Evolutionary conservation across 2,797 vertebrate species (phyloP).

Genomic region (Benthosema pterotum): DNA sequence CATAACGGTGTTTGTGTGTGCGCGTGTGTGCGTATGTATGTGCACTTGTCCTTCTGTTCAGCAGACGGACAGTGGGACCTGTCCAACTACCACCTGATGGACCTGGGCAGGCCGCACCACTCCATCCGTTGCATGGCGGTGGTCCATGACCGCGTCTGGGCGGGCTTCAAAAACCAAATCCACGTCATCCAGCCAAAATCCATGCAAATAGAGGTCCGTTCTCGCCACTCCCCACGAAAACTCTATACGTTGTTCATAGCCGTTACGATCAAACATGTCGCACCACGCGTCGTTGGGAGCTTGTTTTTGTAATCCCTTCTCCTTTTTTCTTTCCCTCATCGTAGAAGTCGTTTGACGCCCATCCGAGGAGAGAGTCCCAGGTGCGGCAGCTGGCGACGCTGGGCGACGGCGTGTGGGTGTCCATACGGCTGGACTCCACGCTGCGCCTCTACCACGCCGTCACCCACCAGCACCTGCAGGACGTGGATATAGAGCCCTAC

Average conservation of each 20-base stretch:
- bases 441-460: constrained; percentile 94
- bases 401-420: constrained; percentile 97
- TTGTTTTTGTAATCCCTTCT: neutral
- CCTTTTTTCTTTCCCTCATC: neutral
- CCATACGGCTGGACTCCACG: constrained; percentile 94
- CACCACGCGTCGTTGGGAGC: too few species aligned
- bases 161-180: constrained; percentile 98
- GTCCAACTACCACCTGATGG: constrained; percentile 97
- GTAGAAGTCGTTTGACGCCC: constrained; percentile 96
- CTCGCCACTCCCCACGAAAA: too few species aligned
- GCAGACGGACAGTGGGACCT: constrained; percentile 96
- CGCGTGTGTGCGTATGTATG: constrained; percentile 7
- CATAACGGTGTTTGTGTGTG: neutral
- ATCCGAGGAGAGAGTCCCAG: constrained; percentile 95
- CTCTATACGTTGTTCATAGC: too few species aligned
- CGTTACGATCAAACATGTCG: too few species aligned
- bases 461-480: constrained; percentile 96
- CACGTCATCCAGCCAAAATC: constrained; percentile 98
- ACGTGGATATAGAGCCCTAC: constrained; percentile 97
- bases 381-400: constrained; percentile 97
- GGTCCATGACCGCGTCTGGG: constrained; percentile 96
- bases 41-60: constrained; percentile 18
- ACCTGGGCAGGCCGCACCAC: constrained; percentile 94
- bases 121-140: constrained; percentile 99
- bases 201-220: constrained; percentile 95